Conservation (phyloP, 2,113 vertebrate species). For the Eretmochelys imbricata region DNA sequence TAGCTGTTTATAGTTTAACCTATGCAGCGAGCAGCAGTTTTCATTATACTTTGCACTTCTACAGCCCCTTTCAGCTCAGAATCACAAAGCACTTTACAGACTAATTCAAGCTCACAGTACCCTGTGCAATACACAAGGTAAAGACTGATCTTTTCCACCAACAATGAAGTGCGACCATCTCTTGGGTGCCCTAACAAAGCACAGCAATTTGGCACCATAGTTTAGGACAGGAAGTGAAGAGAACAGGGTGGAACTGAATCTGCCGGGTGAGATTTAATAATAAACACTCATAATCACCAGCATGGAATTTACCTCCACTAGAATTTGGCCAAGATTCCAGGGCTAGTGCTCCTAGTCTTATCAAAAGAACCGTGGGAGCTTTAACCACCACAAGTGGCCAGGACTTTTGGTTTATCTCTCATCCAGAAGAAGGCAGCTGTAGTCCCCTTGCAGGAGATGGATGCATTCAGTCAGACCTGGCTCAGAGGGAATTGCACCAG, state of each 20-base stretch:
- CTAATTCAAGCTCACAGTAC: background rate
- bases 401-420: background rate
- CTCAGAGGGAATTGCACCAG: background rate
- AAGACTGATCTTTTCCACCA: background rate
- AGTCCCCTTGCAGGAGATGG: background rate
- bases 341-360: background rate
- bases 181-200: background rate
- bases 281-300: background rate
- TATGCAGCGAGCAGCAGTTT: background rate
- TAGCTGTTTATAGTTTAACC: background rate
- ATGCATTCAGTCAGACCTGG: background rate
- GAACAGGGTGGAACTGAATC: background rate
- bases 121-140: background rate
- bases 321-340: background rate
- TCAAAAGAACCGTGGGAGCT: background rate
- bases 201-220: background rate
- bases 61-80: background rate
- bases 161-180: background rate
- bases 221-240: background rate
- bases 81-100: background rate
- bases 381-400: background rate
- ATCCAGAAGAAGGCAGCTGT: background rate
- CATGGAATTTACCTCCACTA: background rate
- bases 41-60: background rate
- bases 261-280: background rate